phyloP scores from a whole-genome alignment of 1,140 invertebrate species.

The Riptortus pedestris region DNA sequence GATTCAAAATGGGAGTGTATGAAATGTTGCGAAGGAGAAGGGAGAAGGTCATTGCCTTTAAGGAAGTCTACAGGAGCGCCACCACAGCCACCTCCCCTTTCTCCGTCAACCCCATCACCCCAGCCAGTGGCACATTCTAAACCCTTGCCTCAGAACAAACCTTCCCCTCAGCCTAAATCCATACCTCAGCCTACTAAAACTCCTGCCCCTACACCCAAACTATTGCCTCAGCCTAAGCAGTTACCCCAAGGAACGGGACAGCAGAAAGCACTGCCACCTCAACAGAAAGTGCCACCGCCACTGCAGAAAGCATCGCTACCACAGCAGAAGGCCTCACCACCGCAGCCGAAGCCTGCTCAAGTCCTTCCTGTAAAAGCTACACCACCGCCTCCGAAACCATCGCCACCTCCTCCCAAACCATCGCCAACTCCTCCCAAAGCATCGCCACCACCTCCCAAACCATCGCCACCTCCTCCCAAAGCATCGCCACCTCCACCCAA shows the following conservation, averaged over 20 bases:
- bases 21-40: conserved; percentile 43
- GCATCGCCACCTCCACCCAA: neutral
- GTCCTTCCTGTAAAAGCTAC: too few species aligned
- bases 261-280: too few species aligned
- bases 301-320: too few species aligned
- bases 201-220: neutral
- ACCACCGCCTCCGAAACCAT: neutral
- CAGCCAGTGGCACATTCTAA: neutral
- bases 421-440: conserved; percentile 1
- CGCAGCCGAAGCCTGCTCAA: too few species aligned
- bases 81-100: neutral
- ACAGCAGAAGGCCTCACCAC: too few species aligned
- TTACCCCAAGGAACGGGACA: too few species aligned
- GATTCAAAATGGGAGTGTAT: conserved; percentile 51
- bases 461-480: neutral
- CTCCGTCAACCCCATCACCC: neutral
- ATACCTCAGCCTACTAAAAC: neutral
- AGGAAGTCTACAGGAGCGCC: conserved; percentile 17
- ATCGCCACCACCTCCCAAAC: neutral
- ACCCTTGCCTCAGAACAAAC: neutral
- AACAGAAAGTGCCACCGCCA: too few species aligned
- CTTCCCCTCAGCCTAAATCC: neutral
- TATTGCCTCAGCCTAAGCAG: too few species aligned
- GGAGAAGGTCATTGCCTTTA: conserved; percentile 36
- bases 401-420: neutral